phyloP scores from a whole-genome alignment of 2,797 vertebrate genomes.

The Lithobates pipiens region DNA sequence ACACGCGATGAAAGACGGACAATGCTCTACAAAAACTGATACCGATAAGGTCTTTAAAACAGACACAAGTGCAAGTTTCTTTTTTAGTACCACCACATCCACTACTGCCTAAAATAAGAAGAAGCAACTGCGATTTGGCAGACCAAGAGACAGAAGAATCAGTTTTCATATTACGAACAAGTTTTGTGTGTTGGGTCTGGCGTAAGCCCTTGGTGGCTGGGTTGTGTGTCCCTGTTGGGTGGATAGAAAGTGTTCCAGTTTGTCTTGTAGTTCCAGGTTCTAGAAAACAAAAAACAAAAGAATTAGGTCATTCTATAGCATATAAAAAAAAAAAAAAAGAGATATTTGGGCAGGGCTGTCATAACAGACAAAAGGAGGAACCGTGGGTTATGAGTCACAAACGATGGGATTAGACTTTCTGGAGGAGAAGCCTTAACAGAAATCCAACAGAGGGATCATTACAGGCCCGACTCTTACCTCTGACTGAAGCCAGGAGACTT shows the following conservation, averaged over 20 bases:
- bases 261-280: conserved; percentile 84
- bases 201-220: not conserved
- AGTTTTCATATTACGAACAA: not conserved
- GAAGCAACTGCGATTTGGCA: not conserved
- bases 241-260: conserved; percentile 89
- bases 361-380: not conserved
- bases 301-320: not conserved
- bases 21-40: no score
- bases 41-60: not conserved
- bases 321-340: not conserved
- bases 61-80: not conserved
- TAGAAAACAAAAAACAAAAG: conserved; percentile 3
- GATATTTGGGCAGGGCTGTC: not conserved
- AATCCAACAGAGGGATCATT: no score
- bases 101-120: no score
- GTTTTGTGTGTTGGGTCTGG: not conserved
- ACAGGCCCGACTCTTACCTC: conserved; percentile 77
- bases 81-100: not conserved
- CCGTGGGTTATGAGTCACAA: not conserved
- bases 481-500: conserved; percentile 89
- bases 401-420: not conserved
- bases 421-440: no score
- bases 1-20: no score
- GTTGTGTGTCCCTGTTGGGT: conserved; percentile 66
- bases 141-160: not conserved